phyloP scores from a whole-genome alignment of 2,797 vertebrate species.

The Fratercula arctica region DNA sequence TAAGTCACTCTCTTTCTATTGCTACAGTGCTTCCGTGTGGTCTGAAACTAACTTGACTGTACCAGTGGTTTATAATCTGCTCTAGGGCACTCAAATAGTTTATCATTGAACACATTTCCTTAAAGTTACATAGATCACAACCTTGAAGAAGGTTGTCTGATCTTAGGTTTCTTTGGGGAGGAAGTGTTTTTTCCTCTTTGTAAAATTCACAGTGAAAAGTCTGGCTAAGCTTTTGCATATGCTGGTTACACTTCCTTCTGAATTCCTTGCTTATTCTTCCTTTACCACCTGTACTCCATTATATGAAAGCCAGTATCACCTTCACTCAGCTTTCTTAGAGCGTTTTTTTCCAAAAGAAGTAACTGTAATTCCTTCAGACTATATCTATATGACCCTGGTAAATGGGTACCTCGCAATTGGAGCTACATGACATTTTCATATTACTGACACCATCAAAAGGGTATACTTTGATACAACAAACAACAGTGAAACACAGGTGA shows the following conservation, averaged over 20 bases:
- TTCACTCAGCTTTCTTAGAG: background rate
- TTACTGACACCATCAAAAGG: background rate
- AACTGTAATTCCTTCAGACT: background rate
- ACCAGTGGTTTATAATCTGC: background rate
- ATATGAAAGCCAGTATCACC: background rate
- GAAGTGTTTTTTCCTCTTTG: background rate
- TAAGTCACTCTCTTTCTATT: background rate
- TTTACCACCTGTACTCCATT: background rate
- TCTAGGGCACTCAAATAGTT: background rate
- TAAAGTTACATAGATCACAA: background rate
- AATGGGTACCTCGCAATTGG: background rate
- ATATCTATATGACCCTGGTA: background rate
- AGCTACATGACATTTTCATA: background rate
- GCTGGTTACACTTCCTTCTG: background rate
- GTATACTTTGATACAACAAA: background rate
- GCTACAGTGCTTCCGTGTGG: background rate
- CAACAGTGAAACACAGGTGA: background rate
- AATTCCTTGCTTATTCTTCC: background rate
- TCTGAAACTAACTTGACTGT: background rate
- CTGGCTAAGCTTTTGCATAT: background rate
- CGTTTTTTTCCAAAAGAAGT: background rate
- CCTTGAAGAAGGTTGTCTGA: background rate
- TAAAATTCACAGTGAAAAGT: background rate
- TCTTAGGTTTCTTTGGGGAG: background rate
- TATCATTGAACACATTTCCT: background rate